Percentiles rank a stretch among this genome's conserved stretches.
phyloP scores from a whole-genome alignment of 37 sponge, comb jelly and placozoan genomes.

The Hormiphora californensis region DNA sequence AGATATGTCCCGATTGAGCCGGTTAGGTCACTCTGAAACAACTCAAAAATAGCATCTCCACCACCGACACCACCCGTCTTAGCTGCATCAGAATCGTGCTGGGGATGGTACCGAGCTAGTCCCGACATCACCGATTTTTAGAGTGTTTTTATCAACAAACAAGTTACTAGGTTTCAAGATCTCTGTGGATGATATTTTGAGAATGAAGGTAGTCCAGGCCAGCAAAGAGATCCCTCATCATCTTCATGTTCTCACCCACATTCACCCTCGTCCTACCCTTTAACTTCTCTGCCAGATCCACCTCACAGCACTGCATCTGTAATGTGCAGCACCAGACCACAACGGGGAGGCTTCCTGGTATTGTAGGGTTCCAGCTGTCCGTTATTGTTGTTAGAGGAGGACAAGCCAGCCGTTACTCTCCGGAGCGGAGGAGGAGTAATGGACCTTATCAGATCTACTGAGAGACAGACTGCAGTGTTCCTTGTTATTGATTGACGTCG shows the following conservation, averaged over 20 bases:
- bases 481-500: too few species aligned
- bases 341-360: slow-evolving; percentile 12
- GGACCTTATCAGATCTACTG: background rate
- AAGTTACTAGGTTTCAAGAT: slow-evolving; percentile 23
- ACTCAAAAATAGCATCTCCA: too few species aligned
- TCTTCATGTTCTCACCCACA: background rate
- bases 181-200: slow-evolving; percentile 22
- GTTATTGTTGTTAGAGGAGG: background rate
- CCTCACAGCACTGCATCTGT: slow-evolving; percentile 50
- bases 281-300: background rate
- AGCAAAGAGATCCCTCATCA: slow-evolving; percentile 34
- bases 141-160: background rate
- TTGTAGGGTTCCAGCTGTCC: slow-evolving; percentile 3
- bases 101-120: slow-evolving; percentile 34
- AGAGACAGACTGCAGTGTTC: too few species aligned
- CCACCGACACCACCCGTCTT: too few species aligned
- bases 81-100: too few species aligned
- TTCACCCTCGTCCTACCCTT: background rate
- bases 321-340: slow-evolving; percentile 23
- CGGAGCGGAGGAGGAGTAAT: slow-evolving; percentile 29
- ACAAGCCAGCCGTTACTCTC: slow-evolving; percentile 3
- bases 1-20: slow-evolving; percentile 34
- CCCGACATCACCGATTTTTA: slow-evolving; percentile 47
- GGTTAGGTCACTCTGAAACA: background rate
- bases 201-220: slow-evolving; percentile 43